Base-by-base conservation (phyloP, 2,113 vertebrate genomes). In the Dermatemys mawii region DNA sequence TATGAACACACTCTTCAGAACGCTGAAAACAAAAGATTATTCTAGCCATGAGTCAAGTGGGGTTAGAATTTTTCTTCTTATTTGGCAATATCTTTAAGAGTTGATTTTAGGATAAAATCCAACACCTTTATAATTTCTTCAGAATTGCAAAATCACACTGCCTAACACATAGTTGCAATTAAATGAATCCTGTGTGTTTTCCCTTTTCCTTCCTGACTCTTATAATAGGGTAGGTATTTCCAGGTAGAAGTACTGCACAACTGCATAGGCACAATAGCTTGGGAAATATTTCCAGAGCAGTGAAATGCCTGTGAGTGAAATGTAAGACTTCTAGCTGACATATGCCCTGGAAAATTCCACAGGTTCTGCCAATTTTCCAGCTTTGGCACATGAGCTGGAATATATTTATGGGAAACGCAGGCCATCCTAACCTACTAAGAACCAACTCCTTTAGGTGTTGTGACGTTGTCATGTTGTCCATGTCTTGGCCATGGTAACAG, bases 331-430 rank as follows among this genome's bases (percentile, higher is more conserved):
- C 82, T 79, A 7, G 60, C 89, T 93, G 94, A 55, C 49, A 32
- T 38, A 17, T 70, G 75, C 83, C 82, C 94, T 88, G 73, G 89
- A 93, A 89, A 93, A 82, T 94, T 93, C 70, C 49, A 87, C 16
- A 27, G 41, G 76, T 94, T 93, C 70, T 96, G 70, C 60, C 81
- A 87, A 1, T 93, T 96, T 90, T 89, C 88, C n/a, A 1, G 84
- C 94, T 84, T 83, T 95, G 92, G 78, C 85, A 78, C 51, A 50
- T 84, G 19, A 51, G 48, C 81, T 87, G 89, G 57, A 88, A 87
- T 67, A 51, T 89, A 49, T 89, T 48, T 50, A 57, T 70, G 60
- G 95, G 53, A 60, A 94, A 85, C 44, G 50, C 6, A 89, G 87
- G 46, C 48, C 44, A 29, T 88, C 24, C 35, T 50, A 84, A 86